A percentile compares a stretch with the other conserved stretches of the same genome.
These are phyloP conservation scores for Hemiscyllium ocellatum DNA, from an alignment of 2,113 vertebrate genomes.

Conservation along the genomic window DNA sequence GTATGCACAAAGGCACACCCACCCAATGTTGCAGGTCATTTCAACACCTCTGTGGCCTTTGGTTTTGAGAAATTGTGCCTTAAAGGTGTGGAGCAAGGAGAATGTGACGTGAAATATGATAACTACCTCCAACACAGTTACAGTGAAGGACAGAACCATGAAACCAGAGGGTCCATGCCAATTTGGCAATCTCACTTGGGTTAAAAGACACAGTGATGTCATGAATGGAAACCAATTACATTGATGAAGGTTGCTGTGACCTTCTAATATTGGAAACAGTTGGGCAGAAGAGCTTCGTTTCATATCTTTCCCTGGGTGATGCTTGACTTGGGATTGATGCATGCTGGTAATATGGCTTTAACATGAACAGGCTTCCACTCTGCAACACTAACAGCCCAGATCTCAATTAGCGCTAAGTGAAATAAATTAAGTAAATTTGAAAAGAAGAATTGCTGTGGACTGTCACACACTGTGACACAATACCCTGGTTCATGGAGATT, in stretches of 20 bases:
- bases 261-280: neutral
- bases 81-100: neutral
- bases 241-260: neutral
- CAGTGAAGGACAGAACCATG: neutral
- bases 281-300: neutral
- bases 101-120: neutral
- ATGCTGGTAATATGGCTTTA: neutral
- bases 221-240: neutral
- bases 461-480: neutral
- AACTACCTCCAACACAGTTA: neutral
- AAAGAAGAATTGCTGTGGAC: neutral
- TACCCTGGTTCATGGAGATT: neutral
- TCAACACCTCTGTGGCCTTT: neutral
- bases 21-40: neutral
- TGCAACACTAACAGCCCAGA: neutral
- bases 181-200: neutral
- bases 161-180: neutral
- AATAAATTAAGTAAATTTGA: neutral
- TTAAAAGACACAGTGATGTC: neutral
- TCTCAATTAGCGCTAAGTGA: neutral
- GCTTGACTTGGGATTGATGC: neutral
- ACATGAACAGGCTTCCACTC: neutral
- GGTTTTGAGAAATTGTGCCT: neutral
- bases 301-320: neutral
- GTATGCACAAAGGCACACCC: neutral